Evolutionary conservation across 2,888 invertebrate genomes (phyloP).

Genomic region (Folsomia manolachei): DNA sequence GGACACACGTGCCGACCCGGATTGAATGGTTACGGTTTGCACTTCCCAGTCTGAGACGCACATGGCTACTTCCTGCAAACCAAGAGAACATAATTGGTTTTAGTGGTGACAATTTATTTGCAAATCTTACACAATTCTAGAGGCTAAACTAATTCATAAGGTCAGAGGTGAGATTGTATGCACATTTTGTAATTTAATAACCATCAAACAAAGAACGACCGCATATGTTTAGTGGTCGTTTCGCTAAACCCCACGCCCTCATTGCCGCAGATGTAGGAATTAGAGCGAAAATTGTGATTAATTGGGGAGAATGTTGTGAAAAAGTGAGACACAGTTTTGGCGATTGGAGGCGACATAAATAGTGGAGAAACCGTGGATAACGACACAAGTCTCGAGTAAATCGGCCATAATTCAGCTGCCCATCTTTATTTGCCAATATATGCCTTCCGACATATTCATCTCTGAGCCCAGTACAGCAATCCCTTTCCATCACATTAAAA

Average conservation of each 20-base stretch:
- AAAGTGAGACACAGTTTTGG: not conserved
- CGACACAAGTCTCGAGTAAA: not conserved
- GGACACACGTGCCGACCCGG: constrained; percentile 53
- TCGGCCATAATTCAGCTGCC: not conserved
- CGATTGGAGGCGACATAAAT: not conserved
- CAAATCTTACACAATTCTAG: no score
- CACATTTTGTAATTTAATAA: no score
- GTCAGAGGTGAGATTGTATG: no score
- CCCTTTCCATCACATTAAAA: not conserved
- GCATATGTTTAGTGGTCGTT: no score
- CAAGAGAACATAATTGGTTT: no score
- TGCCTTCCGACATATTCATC: no score
- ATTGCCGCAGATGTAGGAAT: no score
- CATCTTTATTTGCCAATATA: no score
- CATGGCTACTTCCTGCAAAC: constrained; percentile 53
- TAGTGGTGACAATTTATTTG: no score
- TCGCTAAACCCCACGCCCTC: no score
- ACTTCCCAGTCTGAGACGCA: constrained; percentile 53
- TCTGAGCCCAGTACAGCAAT: not conserved
- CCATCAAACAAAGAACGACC: no score
- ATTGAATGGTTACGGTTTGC: constrained; percentile 52
- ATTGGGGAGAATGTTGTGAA: not conserved
- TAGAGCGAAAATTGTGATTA: not conserved
- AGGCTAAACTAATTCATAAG: no score
- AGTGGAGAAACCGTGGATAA: not conserved